These are phyloP conservation scores for Myrmecobius fasciatus DNA, from an alignment of 2,113 vertebrate genomes.

Conservation along the genomic window DNA sequence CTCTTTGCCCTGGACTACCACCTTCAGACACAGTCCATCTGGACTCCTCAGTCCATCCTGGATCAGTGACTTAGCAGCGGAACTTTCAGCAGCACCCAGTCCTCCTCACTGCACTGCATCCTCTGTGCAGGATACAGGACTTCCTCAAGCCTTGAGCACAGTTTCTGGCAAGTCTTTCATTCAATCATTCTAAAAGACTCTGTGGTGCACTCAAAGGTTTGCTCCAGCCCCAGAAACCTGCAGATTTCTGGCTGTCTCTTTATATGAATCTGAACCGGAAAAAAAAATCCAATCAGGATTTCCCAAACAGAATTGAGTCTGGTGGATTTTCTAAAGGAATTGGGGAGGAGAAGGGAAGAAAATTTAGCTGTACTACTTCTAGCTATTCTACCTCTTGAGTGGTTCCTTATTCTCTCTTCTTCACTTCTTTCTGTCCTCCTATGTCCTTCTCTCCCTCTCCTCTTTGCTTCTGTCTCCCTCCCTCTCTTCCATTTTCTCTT, in stretches of 20 bases:
- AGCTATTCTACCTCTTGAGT: neutral
- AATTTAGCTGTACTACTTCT: neutral
- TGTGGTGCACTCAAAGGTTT: neutral
- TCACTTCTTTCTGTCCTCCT: neutral
- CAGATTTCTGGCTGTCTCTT: neutral
- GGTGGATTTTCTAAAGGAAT: neutral
- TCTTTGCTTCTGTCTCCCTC: neutral
- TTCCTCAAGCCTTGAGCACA: neutral
- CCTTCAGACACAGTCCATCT: neutral
- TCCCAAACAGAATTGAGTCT: neutral
- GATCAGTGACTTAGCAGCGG: neutral
- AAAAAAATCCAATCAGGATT: neutral
- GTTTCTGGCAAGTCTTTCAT: neutral
- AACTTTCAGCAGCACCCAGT: neutral
- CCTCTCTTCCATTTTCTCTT: neutral
- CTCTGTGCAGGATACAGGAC: neutral
- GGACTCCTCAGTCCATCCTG: neutral
- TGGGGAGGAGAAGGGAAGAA: rapidly evolving
- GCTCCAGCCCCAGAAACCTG: neutral
- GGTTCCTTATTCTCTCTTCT: neutral
- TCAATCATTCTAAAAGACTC: neutral
- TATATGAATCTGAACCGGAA: neutral
- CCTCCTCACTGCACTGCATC: neutral
- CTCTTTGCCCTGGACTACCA: neutral
- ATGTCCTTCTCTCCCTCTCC: too few relatives aligned